Conservation (phyloP, 2,797 vertebrate genomes). For the Rhinichthys osculus region DNA sequence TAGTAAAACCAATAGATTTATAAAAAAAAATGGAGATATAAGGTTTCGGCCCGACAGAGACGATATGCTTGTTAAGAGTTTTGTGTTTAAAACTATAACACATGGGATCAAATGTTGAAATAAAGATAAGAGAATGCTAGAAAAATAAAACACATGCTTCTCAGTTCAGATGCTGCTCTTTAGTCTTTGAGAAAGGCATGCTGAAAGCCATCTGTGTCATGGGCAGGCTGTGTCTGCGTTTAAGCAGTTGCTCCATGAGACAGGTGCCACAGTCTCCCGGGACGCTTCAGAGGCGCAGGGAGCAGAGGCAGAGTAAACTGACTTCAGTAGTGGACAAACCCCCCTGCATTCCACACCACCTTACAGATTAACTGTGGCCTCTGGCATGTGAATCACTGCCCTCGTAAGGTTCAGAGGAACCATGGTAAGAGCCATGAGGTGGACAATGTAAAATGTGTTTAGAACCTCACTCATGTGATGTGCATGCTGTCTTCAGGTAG, state of each 20-base stretch:
- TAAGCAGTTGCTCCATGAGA: constrained; percentile 71
- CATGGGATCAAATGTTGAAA: not conserved
- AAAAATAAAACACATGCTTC: constrained; percentile 1
- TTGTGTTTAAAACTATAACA: not conserved
- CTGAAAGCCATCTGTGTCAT: constrained; percentile 39
- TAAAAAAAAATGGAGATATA: not conserved
- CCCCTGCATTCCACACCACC: constrained; percentile 32
- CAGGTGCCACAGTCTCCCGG: constrained; percentile 65
- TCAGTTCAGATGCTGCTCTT: constrained; percentile 49
- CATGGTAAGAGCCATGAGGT: constrained; percentile 52
- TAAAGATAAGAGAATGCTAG: not conserved
- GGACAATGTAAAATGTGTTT: constrained; percentile 52
- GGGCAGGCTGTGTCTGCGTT: constrained; percentile 49
- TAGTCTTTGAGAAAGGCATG: constrained; percentile 57
- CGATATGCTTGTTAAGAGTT: not conserved
- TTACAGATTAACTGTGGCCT: constrained; percentile 48
- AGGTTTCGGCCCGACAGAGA: not conserved
- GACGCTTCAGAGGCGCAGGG: constrained; percentile 40
- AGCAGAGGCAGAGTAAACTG: constrained; percentile 32
- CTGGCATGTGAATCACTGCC: constrained; percentile 71
- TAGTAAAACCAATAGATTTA: not conserved
- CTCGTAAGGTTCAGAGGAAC: constrained; percentile 53
- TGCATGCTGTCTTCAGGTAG: constrained; percentile 27
- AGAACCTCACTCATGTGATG: constrained; percentile 9
- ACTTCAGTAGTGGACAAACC: constrained; percentile 67